Base-by-base conservation (phyloP, 1,140 invertebrate species). In the Olivierus martensii region DNA sequence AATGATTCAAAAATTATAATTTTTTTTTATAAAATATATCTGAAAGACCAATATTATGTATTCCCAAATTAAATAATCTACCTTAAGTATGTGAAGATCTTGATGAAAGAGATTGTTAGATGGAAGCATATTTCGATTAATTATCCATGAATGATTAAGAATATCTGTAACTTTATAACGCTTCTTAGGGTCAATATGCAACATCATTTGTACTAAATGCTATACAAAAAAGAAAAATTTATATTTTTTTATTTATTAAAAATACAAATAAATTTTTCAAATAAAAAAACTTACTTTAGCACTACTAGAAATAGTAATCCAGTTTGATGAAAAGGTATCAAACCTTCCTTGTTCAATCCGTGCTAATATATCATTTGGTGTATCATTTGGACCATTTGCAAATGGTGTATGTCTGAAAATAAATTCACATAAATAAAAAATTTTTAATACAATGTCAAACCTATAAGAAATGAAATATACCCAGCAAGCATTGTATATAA, bases 301-400 rank as follows among this genome's bases (percentile, higher is more conserved):
- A 58, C 81, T 78, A 19, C 70, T 61, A 0, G 89, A 91, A 46
- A 97, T 81, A 54, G 71, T 69, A 2, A 74, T 71, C 84, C 84
- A 87, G 59, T 80, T 81, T 3, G 81, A 81, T 37, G 73, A 77
- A 49, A 77, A 75, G 11, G 91, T 74, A 64, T 86, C 81, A 57
- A 97, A 79, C 65, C 82, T 82, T 37, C 90, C 92, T 44, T 87
- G 84, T 47, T 87, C 88, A 52, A 98, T 96, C 52, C 90, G 77
- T 51, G 82, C 78, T 49, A 98, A 73, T 67, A 99, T 97, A 42
- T 86, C 83, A 63, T 81, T 84, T 9, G 92, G 89, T 41, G 87
- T 90, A 66, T 97, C 92, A 51, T 82, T 83, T 36, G 87, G 82
- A 19, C 84, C 86, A 61, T 84, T 91, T 21, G 88, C 87, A 74